Evolutionary conservation across 2,797 vertebrate genomes (phyloP).

Genomic region (Falco naumanni): DNA sequence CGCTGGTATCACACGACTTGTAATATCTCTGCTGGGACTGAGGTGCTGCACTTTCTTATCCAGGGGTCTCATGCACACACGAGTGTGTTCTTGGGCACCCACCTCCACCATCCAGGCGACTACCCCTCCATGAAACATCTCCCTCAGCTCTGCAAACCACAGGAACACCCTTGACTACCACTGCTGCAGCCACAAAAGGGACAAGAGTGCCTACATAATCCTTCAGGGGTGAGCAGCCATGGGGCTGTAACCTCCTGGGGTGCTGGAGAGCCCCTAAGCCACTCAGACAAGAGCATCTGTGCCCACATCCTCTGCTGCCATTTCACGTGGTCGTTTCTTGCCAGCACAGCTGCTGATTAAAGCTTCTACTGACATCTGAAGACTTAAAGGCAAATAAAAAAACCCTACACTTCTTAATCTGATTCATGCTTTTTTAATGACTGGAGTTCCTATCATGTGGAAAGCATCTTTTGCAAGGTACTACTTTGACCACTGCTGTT

Average conservation of each 20-base stretch:
- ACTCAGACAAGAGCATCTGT: background rate
- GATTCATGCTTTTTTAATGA: slow-evolving; percentile 53
- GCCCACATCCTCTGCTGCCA: background rate
- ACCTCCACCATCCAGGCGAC: accelerated
- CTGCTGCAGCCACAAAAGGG: background rate
- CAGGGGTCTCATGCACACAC: background rate
- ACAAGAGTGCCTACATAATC: accelerated
- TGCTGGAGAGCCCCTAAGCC: background rate
- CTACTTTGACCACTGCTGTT: slow-evolving; percentile 36
- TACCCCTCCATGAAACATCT: accelerated
- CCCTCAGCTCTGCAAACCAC: background rate
- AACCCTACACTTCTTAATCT: background rate
- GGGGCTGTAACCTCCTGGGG: background rate
- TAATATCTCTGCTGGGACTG: background rate
- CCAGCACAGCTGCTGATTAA: slow-evolving; percentile 1
- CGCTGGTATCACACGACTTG: background rate
- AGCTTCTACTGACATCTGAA: slow-evolving; percentile 16
- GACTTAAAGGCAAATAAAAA: slow-evolving; percentile 43
- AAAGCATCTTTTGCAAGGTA: slow-evolving; percentile 20
- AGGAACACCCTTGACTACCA: background rate
- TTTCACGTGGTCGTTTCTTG: accelerated
- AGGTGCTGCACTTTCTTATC: background rate
- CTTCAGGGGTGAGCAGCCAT: background rate
- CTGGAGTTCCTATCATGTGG: background rate
- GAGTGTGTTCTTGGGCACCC: background rate